Percentiles rank a stretch among this genome's conserved stretches.
phyloP scores from a whole-genome alignment of 2,113 vertebrate genomes.

The Myotis yumanensis region DNA sequence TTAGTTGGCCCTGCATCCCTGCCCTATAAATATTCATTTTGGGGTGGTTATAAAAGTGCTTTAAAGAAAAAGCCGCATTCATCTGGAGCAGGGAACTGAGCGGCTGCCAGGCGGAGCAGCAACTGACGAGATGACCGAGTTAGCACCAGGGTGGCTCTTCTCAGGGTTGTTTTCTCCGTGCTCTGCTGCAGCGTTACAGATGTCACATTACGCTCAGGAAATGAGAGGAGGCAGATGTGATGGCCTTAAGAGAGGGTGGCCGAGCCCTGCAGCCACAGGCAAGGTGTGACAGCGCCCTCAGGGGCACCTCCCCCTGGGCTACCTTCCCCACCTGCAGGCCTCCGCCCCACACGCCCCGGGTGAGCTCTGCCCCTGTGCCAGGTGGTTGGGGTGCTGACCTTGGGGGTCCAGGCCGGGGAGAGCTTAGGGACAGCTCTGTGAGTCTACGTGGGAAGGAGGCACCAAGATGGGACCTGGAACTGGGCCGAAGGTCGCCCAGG shows the following conservation, averaged over 20 bases:
- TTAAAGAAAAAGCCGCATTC: background rate
- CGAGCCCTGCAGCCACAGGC: background rate
- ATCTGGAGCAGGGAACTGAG: background rate
- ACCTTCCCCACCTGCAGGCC: background rate
- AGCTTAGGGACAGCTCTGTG: slow-evolving; percentile 48
- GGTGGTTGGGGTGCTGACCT: rapidly evolving
- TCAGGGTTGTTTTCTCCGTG: background rate
- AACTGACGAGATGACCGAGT: rapidly evolving
- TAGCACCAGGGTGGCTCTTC: background rate
- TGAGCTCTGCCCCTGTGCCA: background rate
- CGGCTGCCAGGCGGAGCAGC: background rate
- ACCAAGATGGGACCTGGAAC: background rate
- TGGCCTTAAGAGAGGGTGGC: background rate
- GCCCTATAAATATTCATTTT: slow-evolving; percentile 56
- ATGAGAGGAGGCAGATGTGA: rapidly evolving
- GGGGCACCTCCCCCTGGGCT: rapidly evolving
- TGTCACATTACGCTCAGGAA: background rate
- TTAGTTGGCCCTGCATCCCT: background rate
- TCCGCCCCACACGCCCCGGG: background rate
- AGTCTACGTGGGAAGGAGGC: background rate
- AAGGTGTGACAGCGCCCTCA: background rate
- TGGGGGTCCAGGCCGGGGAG: background rate
- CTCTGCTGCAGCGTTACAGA: background rate
- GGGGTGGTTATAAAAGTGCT: slow-evolving; percentile 20
- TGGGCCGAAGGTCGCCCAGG: rapidly evolving